These are phyloP conservation scores for Labeo rohita DNA, from an alignment of 2,113 vertebrate genomes.

Conservation along the genomic window DNA sequence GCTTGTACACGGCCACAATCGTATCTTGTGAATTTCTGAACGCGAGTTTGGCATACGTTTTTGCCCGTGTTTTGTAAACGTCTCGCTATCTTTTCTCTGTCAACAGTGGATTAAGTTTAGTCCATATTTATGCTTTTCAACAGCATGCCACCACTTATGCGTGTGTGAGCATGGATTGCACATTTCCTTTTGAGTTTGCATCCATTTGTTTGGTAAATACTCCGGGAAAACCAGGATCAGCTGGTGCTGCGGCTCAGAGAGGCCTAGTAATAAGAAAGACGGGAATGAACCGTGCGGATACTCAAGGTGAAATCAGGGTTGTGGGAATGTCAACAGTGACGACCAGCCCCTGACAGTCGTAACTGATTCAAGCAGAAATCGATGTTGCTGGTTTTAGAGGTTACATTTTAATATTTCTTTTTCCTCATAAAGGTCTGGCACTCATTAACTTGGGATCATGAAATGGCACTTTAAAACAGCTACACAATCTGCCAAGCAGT, in stretches of 20 bases:
- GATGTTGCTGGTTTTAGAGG: neutral
- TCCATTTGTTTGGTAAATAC: slow-evolving; percentile 27
- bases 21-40: neutral
- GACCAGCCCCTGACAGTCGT: neutral
- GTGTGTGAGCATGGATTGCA: slow-evolving; percentile 5
- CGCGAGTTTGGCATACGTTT: slow-evolving; percentile 16
- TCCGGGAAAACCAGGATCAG: neutral
- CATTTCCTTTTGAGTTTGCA: slow-evolving; percentile 31
- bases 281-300: neutral
- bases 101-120: slow-evolving; percentile 40
- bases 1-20: neutral
- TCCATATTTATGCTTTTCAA: neutral
- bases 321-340: slow-evolving; percentile 27
- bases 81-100: slow-evolving; percentile 66
- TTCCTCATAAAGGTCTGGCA: slow-evolving; percentile 45
- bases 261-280: neutral
- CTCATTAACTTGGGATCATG: slow-evolving; percentile 53
- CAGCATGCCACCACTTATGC: neutral
- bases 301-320: slow-evolving; percentile 29
- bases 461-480: neutral
- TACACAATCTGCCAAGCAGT: slow-evolving; percentile 22
- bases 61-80: slow-evolving; percentile 71
- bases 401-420: slow-evolving; percentile 51
- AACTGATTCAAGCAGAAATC: slow-evolving; percentile 27
- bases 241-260: neutral